These are phyloP conservation scores for Prosapia bicincta DNA, from an alignment of 2,888 invertebrate species.

Conservation along the genomic window DNA sequence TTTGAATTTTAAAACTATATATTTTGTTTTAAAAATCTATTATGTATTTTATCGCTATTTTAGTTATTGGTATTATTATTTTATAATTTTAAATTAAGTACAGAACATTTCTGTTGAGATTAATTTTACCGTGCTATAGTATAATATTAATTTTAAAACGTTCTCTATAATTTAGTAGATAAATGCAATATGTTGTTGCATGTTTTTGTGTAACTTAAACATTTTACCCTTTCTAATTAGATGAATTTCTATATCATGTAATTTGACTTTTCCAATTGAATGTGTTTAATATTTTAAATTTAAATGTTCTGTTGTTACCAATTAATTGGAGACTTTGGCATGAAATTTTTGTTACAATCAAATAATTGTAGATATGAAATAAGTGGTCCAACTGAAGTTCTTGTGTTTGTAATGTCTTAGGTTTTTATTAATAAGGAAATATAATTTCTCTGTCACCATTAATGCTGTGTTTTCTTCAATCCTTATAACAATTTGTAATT, in stretches of 20 bases:
- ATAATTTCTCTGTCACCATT: neutral
- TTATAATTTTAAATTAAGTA: too few relatives aligned
- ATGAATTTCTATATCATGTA: too few relatives aligned
- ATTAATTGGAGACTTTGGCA: neutral
- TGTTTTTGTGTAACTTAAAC: neutral
- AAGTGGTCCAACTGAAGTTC: constrained; percentile 2
- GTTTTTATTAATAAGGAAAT: neutral
- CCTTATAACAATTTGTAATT: too few relatives aligned
- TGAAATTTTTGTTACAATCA: neutral
- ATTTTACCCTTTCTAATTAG: neutral
- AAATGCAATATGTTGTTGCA: neutral
- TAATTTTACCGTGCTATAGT: too few relatives aligned
- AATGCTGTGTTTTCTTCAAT: too few relatives aligned
- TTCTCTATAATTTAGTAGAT: too few relatives aligned
- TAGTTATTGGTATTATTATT: neutral
- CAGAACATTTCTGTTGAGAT: too few relatives aligned
- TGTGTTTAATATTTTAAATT: neutral
- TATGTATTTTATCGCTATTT: too few relatives aligned
- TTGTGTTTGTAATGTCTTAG: neutral
- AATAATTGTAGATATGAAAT: neutral
- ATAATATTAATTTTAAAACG: neutral
- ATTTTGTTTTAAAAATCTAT: too few relatives aligned
- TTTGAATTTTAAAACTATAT: too few relatives aligned
- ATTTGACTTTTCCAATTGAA: too few relatives aligned
- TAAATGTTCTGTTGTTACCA: neutral